Evolutionary conservation across 2,888 invertebrate genomes (phyloP), one percentile per base, ranked within the genome.

Genomic region (Drosophila borealis): DNA sequence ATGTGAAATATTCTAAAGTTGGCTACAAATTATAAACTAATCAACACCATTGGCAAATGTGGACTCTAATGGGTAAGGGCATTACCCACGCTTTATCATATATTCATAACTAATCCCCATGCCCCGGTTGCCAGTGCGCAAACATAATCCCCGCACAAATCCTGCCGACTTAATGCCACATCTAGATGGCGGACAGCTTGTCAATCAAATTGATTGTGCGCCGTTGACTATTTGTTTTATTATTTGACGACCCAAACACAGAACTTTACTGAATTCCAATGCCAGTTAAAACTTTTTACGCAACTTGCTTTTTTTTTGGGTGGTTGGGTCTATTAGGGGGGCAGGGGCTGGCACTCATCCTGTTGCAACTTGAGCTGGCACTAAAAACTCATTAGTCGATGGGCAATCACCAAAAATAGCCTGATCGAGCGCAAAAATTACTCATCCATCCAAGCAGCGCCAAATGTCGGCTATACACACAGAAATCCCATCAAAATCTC

Each of bases 141-240:
- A 61, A 57, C 78, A 59, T 88, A 82, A 86, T 88, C 62, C 76
- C 59, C 17, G 10, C 37, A 56, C 56, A 77, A 88, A 77, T 86
- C 62, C 81, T 61, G 41, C 34, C 10, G 42, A 64, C 63, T 61
- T 81, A 65, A 70, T 63, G 57, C 55, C 60, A 48, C 67, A 76
- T 80, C 80, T 79, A 70, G 71, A 82, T 79, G 73, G 50, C 63
- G 57, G 67, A 82, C 88, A 88, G 83, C 65, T 82, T 82, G 88
- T 80, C 88, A 88, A 83, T 88, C 88, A 88, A 86, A 60, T 77
- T 88, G 82, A 83, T 88, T 88, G 76, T 41, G 75, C 21, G 57
- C 25, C 53, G 57, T 69, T 72, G 53, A 14, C 51, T 70, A 68
- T 77, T 56, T 60, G 41, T 39, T 64, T 33, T 45, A 29, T 48